Base-by-base conservation (phyloP, 1,140 invertebrate genomes). In the Caenorhabditis remanei region DNA sequence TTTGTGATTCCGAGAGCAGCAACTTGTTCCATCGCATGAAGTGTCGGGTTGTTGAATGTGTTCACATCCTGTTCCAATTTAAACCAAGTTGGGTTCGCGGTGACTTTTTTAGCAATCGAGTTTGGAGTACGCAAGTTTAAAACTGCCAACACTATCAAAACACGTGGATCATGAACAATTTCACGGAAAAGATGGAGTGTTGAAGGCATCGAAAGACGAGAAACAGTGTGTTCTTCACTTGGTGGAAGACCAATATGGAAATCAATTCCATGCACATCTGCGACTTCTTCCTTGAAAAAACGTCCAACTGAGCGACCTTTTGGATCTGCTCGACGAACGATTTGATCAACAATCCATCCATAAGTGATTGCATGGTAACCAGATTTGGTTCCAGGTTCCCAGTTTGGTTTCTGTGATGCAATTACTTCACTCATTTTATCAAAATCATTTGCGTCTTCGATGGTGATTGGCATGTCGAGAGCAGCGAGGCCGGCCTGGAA, bases 251-350 rank as follows among this genome's bases (percentile, higher is more conserved):
- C 91, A 14, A 92, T 87, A 61, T 88, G 85, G 58, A 92, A 92
- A 79, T 92, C 90, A 24, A 92, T 90, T 71, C 93, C 92, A 91
- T 93, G 91, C 53, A 92, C 92, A 48, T 91, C 50, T 40, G 92
- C 92, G n/a, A 94, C 92, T 88, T 94, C 93, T 55, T 94, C 93
- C 16, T 90, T 84, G 90, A 93, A 93, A 87, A 93, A 94, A 56
- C 91, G 75, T 32, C 90, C 87, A 40, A 94, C 85, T 16, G 90
- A 90, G 83, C 93, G 87, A 6, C 88, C 67, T 85, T 92, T 89
- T 48, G 91, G 91, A 88, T 94, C 93, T 16, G 91, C 92, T 43
- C 91, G 86, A 84, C 91, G 86, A 4, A 93, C 93, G 43, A 94
- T 92, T 87, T 93, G 92, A 85, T 94, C 92, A 11, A 92, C 89